Evolutionary conservation across 2,113 vertebrate species (phyloP).

Genomic region (Cynopterus brachyotis): DNA sequence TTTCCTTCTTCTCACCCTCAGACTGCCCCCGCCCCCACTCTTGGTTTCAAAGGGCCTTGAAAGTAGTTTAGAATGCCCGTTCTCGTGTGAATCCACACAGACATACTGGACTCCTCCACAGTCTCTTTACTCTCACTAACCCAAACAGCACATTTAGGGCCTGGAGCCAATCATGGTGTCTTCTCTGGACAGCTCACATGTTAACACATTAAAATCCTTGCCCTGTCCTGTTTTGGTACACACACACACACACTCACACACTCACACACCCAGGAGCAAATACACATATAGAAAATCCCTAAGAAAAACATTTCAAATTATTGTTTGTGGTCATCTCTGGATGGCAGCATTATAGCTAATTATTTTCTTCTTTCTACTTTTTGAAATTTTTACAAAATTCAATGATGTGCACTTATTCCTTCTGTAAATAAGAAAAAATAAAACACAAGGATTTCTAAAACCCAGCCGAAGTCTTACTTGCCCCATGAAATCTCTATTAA

Average conservation of each 20-base stretch:
- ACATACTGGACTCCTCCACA: no score
- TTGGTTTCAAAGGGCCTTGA: not conserved
- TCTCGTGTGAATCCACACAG: not conserved
- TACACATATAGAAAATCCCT: not conserved
- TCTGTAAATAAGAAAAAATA: not conserved
- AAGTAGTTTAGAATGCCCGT: not conserved
- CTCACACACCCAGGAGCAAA: not conserved
- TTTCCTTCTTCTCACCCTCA: no score
- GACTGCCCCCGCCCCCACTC: no score
- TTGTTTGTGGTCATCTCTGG: not conserved
- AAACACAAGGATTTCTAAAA: not conserved
- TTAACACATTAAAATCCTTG: not conserved
- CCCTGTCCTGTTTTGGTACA: not conserved
- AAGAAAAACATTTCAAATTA: not conserved
- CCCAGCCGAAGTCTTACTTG: not conserved
- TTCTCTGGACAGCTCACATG: not conserved
- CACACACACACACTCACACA: not conserved
- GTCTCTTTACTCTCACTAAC: not conserved
- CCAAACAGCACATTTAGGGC: not conserved
- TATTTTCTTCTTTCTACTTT: not conserved
- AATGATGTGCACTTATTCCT: not conserved
- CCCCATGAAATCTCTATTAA: not conserved
- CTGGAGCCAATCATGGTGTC: not conserved
- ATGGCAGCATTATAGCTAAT: not conserved
- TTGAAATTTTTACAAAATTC: slow-evolving; percentile 5